phyloP scores from a whole-genome alignment of 2,113 vertebrate genomes.

The Urocolius indicus region DNA sequence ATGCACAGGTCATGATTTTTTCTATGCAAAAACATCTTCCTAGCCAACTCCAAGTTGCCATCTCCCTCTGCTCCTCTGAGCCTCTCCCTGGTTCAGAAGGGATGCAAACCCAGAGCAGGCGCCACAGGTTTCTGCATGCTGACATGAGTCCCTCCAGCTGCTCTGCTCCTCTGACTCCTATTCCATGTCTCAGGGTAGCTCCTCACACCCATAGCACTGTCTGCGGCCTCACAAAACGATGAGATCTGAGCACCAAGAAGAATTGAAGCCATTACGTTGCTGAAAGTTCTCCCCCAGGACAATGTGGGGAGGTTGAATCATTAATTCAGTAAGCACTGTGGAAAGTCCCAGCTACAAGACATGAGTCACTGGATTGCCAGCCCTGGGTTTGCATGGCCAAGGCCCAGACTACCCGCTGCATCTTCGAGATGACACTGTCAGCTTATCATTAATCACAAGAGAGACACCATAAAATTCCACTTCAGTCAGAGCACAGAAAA shows the following conservation, averaged over 20 bases:
- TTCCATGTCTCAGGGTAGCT: not conserved
- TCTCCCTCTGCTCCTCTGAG: not conserved
- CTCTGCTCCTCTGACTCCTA: not conserved
- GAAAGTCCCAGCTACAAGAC: constrained; percentile 56
- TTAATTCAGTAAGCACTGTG: constrained; percentile 42
- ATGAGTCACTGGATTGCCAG: constrained; percentile 43
- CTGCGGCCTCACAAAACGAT: not conserved
- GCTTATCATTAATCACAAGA: not conserved
- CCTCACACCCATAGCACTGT: not conserved
- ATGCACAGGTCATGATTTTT: not conserved
- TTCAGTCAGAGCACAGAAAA: not conserved
- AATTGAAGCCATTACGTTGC: not conserved
- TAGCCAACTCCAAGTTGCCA: not conserved
- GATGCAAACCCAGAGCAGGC: not conserved
- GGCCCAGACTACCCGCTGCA: not conserved
- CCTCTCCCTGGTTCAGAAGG: not conserved
- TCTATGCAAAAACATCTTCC: not conserved
- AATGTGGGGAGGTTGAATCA: constrained; percentile 31
- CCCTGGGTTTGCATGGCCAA: not conserved
- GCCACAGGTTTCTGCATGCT: not conserved
- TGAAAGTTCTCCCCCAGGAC: constrained; percentile 26
- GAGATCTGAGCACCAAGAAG: not conserved
- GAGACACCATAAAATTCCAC: constrained; percentile 24
- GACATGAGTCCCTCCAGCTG: not conserved
- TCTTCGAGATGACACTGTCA: not conserved